Percentiles rank a stretch among this genome's conserved stretches.
Conservation (phyloP, 2,888 invertebrate genomes). For the Gastracanthus pulcherrimus region DNA sequence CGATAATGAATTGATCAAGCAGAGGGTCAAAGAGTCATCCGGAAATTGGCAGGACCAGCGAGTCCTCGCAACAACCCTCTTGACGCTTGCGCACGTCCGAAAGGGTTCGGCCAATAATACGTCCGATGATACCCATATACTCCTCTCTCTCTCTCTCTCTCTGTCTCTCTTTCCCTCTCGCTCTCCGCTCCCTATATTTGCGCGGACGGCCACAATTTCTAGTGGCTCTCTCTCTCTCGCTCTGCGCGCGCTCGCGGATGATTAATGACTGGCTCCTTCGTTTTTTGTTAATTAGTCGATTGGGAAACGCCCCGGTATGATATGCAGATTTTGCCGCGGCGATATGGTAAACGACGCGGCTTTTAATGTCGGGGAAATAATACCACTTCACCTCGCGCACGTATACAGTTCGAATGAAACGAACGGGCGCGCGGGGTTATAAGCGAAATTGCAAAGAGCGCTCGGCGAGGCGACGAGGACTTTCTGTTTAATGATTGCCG, state of each 20-base stretch:
- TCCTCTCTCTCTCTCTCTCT: neutral
- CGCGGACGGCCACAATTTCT: constrained; percentile 20
- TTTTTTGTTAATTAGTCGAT: constrained; percentile 76
- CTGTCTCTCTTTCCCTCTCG: neutral
- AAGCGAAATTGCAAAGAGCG: neutral
- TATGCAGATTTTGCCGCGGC: constrained; percentile 74
- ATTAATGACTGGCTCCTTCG: constrained; percentile 73
- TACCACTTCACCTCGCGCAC: constrained; percentile 30
- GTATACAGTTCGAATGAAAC: neutral
- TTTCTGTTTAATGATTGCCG: neutral
- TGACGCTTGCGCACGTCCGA: constrained; percentile 16
- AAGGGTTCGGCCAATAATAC: constrained; percentile 33
- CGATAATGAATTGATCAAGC: constrained; percentile 51
- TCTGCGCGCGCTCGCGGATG: constrained; percentile 62
- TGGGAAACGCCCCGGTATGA: constrained; percentile 76
- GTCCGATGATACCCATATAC: neutral
- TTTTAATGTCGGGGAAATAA: constrained; percentile 66
- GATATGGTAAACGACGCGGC: constrained; percentile 67
- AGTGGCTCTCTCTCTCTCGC: constrained; percentile 16
- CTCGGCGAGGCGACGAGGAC: neutral
- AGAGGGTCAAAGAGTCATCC: constrained; percentile 44
- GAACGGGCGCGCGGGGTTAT: neutral
- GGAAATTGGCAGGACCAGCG: constrained; percentile 41
- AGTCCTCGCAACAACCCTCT: constrained; percentile 41
- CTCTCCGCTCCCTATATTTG: neutral